Evolutionary conservation across 2,888 invertebrate genomes (phyloP).

Genomic region (Pardosa pseudoannulata): DNA sequence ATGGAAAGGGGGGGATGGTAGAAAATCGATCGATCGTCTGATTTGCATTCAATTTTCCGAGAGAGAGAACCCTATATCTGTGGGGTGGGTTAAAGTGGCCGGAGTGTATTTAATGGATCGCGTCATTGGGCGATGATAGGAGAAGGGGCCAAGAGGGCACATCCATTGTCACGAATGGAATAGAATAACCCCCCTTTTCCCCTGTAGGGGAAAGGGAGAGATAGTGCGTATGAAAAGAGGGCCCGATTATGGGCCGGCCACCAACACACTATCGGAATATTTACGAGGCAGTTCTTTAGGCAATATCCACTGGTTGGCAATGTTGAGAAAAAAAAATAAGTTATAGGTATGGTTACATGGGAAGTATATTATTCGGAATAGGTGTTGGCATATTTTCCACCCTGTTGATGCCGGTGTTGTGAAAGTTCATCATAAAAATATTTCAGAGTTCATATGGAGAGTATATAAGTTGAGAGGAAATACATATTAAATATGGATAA

Average conservation of each 20-base stretch:
- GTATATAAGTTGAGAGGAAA: neutral
- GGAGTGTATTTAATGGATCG: constrained; percentile 72
- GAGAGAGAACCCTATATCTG: constrained; percentile 42
- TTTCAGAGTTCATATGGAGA: neutral
- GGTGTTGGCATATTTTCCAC: constrained; percentile 1
- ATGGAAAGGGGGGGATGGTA: neutral
- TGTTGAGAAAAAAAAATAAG: neutral
- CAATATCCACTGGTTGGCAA: neutral
- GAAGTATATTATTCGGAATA: constrained; percentile 14
- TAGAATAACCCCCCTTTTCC: constrained; percentile 27
- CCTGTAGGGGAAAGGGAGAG: constrained; percentile 20
- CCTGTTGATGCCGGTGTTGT: neutral
- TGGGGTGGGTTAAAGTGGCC: constrained; percentile 63
- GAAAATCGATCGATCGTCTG: constrained; percentile 61
- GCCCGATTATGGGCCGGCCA: constrained; percentile 64
- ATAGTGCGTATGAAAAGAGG: constrained; percentile 58
- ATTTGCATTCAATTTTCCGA: constrained; percentile 73
- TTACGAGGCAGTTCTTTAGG: constrained; percentile 48
- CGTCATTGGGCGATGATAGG: constrained; percentile 72
- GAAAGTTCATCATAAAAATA: neutral
- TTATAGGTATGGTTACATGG: constrained; percentile 13
- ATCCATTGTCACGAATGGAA: constrained; percentile 72
- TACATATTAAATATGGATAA: neutral
- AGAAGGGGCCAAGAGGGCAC: constrained; percentile 71
- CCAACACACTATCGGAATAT: constrained; percentile 56